A percentile compares a stretch with the other conserved stretches of the same genome.
Conservation (phyloP, 2,113 vertebrate genomes). For the Sterrhoptilus dennistouni region DNA sequence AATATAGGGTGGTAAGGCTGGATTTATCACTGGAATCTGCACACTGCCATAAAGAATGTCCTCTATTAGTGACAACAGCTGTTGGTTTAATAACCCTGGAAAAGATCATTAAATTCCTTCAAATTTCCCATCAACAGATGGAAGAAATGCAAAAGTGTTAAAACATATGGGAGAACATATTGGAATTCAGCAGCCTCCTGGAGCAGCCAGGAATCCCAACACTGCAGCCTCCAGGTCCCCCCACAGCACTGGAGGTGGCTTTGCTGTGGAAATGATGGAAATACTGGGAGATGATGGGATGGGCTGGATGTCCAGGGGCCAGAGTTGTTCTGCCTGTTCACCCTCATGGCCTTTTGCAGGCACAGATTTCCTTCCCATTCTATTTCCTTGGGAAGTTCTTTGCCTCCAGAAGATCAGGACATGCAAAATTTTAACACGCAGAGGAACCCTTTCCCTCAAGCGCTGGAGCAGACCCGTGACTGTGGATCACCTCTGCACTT, state of each 20-base stretch:
- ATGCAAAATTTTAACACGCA: neutral
- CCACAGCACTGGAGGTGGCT: neutral
- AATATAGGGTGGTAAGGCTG: neutral
- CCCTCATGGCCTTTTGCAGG: neutral
- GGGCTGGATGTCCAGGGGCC: neutral
- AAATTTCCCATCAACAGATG: constrained; percentile 78
- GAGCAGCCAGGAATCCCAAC: neutral
- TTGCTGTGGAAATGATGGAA: neutral
- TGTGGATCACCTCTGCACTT: neutral
- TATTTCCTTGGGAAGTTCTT: neutral
- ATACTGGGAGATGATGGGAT: neutral
- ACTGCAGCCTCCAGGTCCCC: neutral
- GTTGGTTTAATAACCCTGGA: constrained; percentile 81
- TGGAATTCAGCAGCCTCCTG: constrained; percentile 49
- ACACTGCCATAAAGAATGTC: constrained; percentile 69
- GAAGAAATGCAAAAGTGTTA: constrained; percentile 70
- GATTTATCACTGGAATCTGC: constrained; percentile 66
- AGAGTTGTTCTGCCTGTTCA: neutral
- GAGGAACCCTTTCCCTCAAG: neutral
- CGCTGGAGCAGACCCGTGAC: neutral
- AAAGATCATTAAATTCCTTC: constrained; percentile 79
- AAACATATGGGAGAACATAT: constrained; percentile 76
- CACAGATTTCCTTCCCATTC: neutral
- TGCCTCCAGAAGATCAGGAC: neutral
- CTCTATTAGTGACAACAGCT: constrained; percentile 84